Evolutionary conservation across 2,113 vertebrate genomes (phyloP), one percentile per base, ranked within the genome.

Genomic region (Grus americana): DNA sequence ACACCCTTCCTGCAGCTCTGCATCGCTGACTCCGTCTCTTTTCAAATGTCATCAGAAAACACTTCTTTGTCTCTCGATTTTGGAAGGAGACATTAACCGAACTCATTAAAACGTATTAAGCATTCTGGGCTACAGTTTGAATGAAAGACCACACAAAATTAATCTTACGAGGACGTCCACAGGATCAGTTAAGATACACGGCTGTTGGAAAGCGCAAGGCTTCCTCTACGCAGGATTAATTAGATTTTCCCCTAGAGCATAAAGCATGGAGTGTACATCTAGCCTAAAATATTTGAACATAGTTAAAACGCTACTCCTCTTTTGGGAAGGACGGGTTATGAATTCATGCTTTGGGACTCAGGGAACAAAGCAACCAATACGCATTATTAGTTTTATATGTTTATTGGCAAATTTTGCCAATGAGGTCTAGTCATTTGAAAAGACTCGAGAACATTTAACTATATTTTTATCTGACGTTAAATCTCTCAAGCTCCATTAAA

Each of bases 31-130:
- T 80, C 86, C 88, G 1, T 75, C 92, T 94, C 96, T 8, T 92
- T 96, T 95, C 92, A 88, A 12, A 79, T 8, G 81, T 1, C 87
- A 88, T 5, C 92, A 79, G 66, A 65, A 23, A 88, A n/a, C 3
- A 2, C 88, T 30, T 18, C 95, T 95, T 95, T 95, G 36, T 0
- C 8, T 8, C 86, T 87, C 73, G 0, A 0, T 24, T 68, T 52
- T 68, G 90, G 88, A 81, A 92, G 71, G 38, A 66, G 68, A 23
- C 66, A 83, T 14, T 3, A 74, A 59, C 73, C 8, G 75, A 88
- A 42, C 92, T 96, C 96, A 92, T 96, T 96, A 96, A 63, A 83
- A 76, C 12, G 1, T 19, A 40, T 7, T 7, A 34, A 36, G 38
- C 67, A 8, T 46, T 68, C 79, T 2, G 15, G 66, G 79, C 90